Evolutionary conservation across 2,113 vertebrate genomes (phyloP).

Genomic region (Ceratotherium simum): DNA sequence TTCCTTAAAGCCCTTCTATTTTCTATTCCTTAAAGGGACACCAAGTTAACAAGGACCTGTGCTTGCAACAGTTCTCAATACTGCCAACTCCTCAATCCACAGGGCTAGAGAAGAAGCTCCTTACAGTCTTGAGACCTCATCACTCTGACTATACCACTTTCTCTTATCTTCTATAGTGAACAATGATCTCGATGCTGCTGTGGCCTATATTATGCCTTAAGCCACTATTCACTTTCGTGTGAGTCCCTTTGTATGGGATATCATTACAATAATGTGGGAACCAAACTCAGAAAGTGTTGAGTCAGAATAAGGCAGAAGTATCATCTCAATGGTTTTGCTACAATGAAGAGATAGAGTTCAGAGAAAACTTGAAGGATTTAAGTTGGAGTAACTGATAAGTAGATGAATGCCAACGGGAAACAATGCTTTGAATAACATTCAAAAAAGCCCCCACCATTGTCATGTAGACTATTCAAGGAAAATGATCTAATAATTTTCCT

Average conservation of each 20-base stretch:
- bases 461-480: background rate
- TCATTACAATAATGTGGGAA: background rate
- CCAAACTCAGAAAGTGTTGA: background rate
- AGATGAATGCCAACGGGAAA: background rate
- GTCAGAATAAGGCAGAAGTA: background rate
- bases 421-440: no score
- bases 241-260: background rate
- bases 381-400: background rate
- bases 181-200: background rate
- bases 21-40: background rate
- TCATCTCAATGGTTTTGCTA: background rate
- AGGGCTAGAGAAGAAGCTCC: background rate
- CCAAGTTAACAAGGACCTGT: no score
- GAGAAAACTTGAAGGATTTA: no score
- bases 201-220: no score
- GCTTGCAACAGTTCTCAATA: background rate
- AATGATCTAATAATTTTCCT: background rate
- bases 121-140: background rate
- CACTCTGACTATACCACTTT: no score
- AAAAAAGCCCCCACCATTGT: no score
- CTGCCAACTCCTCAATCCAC: background rate
- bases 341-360: no score
- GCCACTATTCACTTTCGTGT: background rate
- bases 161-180: background rate
- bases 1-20: background rate